phyloP scores from a whole-genome alignment of 2,113 vertebrate genomes.

The Halichoeres trimaculatus region DNA sequence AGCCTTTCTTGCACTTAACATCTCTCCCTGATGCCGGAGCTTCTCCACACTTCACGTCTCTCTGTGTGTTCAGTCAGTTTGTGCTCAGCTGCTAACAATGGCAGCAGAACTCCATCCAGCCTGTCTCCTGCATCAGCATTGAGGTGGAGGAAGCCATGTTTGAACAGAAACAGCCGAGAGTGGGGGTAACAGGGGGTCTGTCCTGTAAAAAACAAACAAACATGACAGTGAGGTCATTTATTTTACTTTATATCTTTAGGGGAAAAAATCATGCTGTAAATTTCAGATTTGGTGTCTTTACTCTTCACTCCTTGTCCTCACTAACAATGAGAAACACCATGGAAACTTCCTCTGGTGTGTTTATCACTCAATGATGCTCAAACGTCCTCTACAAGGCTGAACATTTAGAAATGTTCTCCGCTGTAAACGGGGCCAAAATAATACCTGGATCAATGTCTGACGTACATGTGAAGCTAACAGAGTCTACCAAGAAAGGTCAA shows the following conservation, averaged over 20 bases:
- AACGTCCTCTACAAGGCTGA: background rate
- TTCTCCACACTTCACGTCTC: background rate
- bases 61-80: slow-evolving; percentile 32
- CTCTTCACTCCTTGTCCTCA: no score
- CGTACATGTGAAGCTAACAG: no score
- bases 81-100: slow-evolving; percentile 16
- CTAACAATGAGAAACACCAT: background rate
- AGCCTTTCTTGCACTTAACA: slow-evolving; percentile 47
- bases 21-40: slow-evolving; percentile 28
- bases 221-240: background rate
- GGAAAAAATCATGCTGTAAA: no score
- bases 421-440: no score
- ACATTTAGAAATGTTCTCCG: background rate
- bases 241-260: no score
- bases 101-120: slow-evolving; percentile 4
- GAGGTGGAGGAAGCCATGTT: background rate
- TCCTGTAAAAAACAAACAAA: background rate
- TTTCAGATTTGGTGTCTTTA: no score
- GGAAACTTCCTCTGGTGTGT: background rate
- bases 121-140: slow-evolving; percentile 16
- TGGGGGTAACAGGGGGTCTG: background rate
- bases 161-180: background rate
- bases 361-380: background rate
- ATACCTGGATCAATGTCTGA: no score
- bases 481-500: no score